Conservation (phyloP, 2,797 vertebrate genomes). For the Muscicapa striata region DNA sequence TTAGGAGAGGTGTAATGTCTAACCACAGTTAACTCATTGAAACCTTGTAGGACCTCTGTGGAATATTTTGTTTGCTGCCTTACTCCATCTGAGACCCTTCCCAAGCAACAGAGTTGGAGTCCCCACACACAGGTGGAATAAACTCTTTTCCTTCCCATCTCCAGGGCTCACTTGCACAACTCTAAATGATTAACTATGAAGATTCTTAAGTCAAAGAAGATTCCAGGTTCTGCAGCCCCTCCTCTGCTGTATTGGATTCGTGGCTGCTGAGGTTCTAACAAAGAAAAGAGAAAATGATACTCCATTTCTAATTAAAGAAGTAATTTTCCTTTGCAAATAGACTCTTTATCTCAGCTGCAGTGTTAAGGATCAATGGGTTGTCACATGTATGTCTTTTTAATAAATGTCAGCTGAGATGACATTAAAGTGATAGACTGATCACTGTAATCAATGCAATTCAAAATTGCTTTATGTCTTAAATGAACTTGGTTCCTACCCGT, state of each 20-base stretch:
- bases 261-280: conserved; percentile 46
- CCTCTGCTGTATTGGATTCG: background rate
- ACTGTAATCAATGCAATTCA: conserved; percentile 73
- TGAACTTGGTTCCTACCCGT: conserved; percentile 37
- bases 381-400: conserved; percentile 67
- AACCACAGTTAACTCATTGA: background rate
- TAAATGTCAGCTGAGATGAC: conserved; percentile 63
- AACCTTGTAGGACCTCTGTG: background rate
- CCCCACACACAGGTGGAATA: background rate
- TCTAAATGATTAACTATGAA: background rate
- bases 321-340: conserved; percentile 62
- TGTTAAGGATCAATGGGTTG: conserved; percentile 66
- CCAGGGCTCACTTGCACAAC: background rate
- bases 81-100: background rate
- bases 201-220: background rate
- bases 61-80: background rate
- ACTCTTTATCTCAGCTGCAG: conserved; percentile 56
- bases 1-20: background rate
- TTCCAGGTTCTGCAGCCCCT: conserved; percentile 17
- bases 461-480: conserved; percentile 65
- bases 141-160: background rate
- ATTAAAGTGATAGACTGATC: conserved; percentile 73
- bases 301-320: conserved; percentile 67
- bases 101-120: background rate
- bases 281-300: conserved; percentile 47